Percentiles rank a stretch among this genome's conserved stretches.
Evolutionary conservation across 2,888 invertebrate genomes (phyloP).

Genomic region (Sarcophaga subvicina): DNA sequence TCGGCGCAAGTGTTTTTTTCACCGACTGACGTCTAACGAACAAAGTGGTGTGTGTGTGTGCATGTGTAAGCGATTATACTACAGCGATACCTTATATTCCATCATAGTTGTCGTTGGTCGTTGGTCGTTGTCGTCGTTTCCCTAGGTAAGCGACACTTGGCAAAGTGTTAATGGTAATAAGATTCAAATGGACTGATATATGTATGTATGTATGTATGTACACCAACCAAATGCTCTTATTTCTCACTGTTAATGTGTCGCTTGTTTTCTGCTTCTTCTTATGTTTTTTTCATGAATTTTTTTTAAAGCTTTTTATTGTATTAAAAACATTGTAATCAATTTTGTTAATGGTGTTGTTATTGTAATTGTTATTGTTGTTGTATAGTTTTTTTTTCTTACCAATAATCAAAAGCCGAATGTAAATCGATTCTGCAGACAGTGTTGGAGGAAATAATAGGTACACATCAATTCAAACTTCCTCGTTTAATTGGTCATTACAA

Average conservation of each 20-base stretch:
- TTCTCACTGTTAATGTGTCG: conserved; percentile 16
- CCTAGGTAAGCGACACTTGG: conserved; percentile 66
- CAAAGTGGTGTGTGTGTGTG: not conserved
- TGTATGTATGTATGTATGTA: not conserved
- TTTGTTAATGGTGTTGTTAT: conserved; percentile 6
- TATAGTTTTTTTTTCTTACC: not conserved
- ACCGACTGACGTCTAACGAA: not conserved
- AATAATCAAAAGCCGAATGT: conserved; percentile 55
- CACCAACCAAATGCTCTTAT: conserved; percentile 50
- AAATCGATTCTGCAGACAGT: not conserved
- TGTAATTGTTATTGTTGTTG: conserved; percentile 1
- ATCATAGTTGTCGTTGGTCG: too few species aligned
- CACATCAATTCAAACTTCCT: too few species aligned
- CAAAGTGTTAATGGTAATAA: conserved; percentile 69
- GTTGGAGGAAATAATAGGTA: too few species aligned
- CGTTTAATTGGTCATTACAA: too few species aligned
- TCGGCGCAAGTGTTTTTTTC: not conserved
- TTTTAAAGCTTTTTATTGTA: conserved; percentile 2
- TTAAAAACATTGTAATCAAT: conserved; percentile 51
- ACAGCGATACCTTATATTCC: conserved; percentile 46
- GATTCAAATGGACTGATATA: conserved; percentile 67
- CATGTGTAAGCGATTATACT: conserved; percentile 1
- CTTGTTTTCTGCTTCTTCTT: not conserved
- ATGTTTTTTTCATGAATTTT: not conserved
- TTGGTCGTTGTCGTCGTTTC: too few species aligned